Conservation (phyloP, 1,140 invertebrate species). For the Drosophila nikananu region DNA sequence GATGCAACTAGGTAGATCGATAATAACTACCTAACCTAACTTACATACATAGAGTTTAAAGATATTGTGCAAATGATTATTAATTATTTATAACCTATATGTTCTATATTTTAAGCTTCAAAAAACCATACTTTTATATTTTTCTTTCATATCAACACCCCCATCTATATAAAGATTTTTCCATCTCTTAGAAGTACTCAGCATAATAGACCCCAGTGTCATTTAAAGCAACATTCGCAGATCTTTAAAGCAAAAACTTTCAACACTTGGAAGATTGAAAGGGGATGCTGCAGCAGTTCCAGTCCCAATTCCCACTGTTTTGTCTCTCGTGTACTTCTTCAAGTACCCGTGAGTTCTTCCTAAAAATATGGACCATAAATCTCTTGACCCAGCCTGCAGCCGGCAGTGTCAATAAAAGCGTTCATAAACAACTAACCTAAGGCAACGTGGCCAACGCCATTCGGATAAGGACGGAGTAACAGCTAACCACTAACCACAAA, state of each 20-base stretch:
- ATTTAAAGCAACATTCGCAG: conserved; percentile 9
- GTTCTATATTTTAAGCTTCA: neutral
- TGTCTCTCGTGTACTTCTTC: neutral
- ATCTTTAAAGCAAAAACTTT: conserved; percentile 16
- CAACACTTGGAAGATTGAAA: neutral
- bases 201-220: conserved; percentile 9
- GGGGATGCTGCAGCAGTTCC: conserved; percentile 1
- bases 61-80: too few species aligned
- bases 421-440: conserved; percentile 80
- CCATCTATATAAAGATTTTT: neutral
- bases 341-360: conserved; percentile 42
- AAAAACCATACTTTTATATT: neutral
- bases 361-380: conserved; percentile 74
- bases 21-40: too few species aligned
- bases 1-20: neutral
- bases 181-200: neutral
- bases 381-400: conserved; percentile 47
- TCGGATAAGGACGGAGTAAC: conserved; percentile 30
- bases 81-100: too few species aligned
- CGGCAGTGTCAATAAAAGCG: conserved; percentile 71
- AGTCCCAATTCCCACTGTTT: conserved; percentile 25
- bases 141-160: too few species aligned
- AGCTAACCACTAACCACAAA: conserved; percentile 37
- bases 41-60: too few species aligned
- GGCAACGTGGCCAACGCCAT: conserved; percentile 49